These are phyloP conservation scores for Melanchra persicariae DNA, from an alignment of 2,888 invertebrate genomes.

Conservation along the genomic window DNA sequence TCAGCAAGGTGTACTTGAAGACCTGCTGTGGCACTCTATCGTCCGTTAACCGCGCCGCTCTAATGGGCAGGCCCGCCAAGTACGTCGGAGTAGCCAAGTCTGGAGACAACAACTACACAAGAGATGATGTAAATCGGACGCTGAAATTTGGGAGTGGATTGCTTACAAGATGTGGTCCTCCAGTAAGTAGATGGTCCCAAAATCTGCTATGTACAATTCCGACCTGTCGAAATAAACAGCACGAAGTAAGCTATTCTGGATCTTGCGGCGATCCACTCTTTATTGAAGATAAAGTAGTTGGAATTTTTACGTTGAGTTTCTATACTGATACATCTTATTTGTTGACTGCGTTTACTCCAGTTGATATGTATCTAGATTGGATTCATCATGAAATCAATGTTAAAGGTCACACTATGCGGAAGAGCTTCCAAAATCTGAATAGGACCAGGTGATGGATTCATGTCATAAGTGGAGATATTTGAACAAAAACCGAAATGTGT, in stretches of 20 bases:
- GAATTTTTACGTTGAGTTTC: conserved; percentile 8
- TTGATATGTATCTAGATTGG: conserved; percentile 20
- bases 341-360: conserved; percentile 10
- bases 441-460: neutral
- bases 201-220: conserved; percentile 9
- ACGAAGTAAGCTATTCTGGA: neutral
- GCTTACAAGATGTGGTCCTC: conserved; percentile 4
- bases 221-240: neutral
- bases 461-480: neutral
- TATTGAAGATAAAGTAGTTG: conserved; percentile 9
- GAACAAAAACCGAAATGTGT: neutral
- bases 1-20: neutral
- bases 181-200: neutral
- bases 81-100: neutral
- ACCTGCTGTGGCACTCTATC: neutral
- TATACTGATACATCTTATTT: neutral
- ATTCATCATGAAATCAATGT: neutral
- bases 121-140: neutral
- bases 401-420: neutral
- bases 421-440: neutral
- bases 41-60: neutral
- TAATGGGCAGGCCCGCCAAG: neutral
- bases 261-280: conserved; percentile 9
- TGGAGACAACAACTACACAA: neutral
- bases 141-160: conserved; percentile 3